Percentiles rank a stretch among this genome's conserved stretches.
These are phyloP conservation scores for Cyanistes caeruleus DNA, from an alignment of 2,113 vertebrate species.

Conservation along the genomic window DNA sequence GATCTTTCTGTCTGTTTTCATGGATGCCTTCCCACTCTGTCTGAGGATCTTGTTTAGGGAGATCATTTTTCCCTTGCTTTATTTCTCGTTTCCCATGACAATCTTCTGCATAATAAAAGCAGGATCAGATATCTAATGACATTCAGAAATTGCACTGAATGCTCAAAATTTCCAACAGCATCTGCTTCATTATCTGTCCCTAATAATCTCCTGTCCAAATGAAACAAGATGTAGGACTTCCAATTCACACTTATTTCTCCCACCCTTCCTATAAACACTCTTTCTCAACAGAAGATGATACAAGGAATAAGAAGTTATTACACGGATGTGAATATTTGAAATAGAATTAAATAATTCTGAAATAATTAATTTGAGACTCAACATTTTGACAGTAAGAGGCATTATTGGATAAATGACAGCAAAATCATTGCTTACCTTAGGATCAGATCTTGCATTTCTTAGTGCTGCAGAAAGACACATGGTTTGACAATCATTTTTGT, in stretches of 20 bases:
- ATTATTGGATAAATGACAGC: neutral
- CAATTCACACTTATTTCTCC: neutral
- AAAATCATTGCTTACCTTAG: neutral
- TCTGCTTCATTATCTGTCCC: neutral
- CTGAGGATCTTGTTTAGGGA: neutral
- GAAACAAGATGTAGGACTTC: neutral
- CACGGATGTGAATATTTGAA: neutral
- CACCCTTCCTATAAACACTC: neutral
- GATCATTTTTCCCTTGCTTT: neutral
- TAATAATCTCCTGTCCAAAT: neutral
- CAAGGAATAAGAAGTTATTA: neutral
- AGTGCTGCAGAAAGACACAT: neutral
- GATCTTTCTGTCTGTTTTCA: neutral
- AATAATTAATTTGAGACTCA: neutral
- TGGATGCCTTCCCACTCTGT: neutral
- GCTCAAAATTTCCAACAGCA: neutral
- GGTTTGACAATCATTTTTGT: neutral
- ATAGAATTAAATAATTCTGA: neutral
- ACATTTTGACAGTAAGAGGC: neutral
- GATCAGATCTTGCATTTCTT: neutral
- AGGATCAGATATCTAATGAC: neutral
- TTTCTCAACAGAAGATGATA: neutral
- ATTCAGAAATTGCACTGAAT: neutral
- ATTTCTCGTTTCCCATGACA: neutral
- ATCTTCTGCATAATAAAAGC: neutral